These are phyloP conservation scores for Drosophila ambigua DNA, from an alignment of 1,140 invertebrate species.

Conservation along the genomic window DNA sequence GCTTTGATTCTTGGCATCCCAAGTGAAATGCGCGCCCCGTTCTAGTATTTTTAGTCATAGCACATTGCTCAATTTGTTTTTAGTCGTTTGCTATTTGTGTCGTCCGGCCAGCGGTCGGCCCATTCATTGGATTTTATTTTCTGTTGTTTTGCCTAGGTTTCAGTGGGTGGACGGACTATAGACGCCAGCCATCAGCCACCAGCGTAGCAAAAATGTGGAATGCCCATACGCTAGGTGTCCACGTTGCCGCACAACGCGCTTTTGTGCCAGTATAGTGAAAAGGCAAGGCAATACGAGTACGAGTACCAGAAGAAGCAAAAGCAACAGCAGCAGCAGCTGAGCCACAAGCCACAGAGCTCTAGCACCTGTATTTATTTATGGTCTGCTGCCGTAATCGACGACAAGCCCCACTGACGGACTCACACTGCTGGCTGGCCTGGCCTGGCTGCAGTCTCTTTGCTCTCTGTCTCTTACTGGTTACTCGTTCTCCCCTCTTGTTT, in stretches of 20 bases:
- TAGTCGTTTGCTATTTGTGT: constrained; percentile 31
- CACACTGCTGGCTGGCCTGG: too few relatives aligned
- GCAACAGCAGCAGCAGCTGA: constrained; percentile 17
- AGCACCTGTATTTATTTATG: constrained; percentile 77
- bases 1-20: constrained; percentile 47
- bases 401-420: constrained; percentile 29
- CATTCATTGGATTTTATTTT: constrained; percentile 55
- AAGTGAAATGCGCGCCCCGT: constrained; percentile 26
- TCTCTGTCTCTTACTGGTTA: constrained; percentile 23
- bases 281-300: background rate
- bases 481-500: constrained; percentile 1
- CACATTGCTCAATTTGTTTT: constrained; percentile 56
- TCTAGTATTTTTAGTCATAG: constrained; percentile 61
- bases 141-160: constrained; percentile 13
- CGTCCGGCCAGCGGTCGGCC: constrained; percentile 25
- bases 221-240: constrained; percentile 44
- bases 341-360: background rate
- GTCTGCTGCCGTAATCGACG: constrained; percentile 74
- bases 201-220: constrained; percentile 10
- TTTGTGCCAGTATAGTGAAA: constrained; percentile 13
- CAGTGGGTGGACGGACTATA: constrained; percentile 44
- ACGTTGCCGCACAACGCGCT: constrained; percentile 47
- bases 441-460: constrained; percentile 36
- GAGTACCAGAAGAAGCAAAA: background rate
- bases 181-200: constrained; percentile 6